phyloP scores from a whole-genome alignment of 2,797 vertebrate genomes.

The Acanthopagrus latus region DNA sequence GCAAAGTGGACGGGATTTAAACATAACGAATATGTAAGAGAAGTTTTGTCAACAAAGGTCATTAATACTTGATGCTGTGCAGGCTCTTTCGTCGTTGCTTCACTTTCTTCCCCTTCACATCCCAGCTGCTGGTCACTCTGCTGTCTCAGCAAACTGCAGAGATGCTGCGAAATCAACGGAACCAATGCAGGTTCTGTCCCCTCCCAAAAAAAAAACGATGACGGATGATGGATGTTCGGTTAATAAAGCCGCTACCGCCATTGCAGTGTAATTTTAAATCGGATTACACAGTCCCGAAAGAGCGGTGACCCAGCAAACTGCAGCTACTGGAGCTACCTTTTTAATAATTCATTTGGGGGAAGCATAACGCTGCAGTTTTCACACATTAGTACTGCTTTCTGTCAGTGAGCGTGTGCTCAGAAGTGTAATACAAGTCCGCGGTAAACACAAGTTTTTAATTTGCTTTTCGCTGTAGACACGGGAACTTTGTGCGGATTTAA shows the following conservation, averaged over 20 bases:
- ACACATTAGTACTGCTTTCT: not conserved
- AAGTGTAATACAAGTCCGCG: not conserved
- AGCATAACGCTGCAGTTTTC: conserved; percentile 5
- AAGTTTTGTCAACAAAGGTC: not conserved
- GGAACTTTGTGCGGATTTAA: conserved; percentile 1
- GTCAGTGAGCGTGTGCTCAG: not conserved
- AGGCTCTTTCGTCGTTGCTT: not conserved
- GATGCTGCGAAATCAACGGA: conserved; percentile 33
- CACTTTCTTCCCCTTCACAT: no score
- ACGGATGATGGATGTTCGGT: conserved; percentile 18
- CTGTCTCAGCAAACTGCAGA: conserved; percentile 24
- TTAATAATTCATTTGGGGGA: conserved; percentile 37
- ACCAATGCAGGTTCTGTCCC: conserved; percentile 8
- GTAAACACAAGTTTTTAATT: conserved; percentile 17
- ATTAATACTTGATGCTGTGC: conserved; percentile 44
- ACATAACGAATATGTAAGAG: no score
- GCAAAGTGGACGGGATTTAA: no score
- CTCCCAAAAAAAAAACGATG: conserved; percentile 30
- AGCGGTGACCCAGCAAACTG: conserved; percentile 9
- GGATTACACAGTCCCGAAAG: conserved; percentile 17
- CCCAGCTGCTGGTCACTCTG: not conserved
- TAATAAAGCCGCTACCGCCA: conserved; percentile 23
- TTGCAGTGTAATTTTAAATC: conserved; percentile 11
- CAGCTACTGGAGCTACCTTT: conserved; percentile 5
- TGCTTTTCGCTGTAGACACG: conserved; percentile 6